A percentile compares a stretch with the other conserved stretches of the same genome.
These are phyloP conservation scores for Paraescarpia echinospica DNA, from an alignment of 1,140 invertebrate genomes.

Conservation along the genomic window DNA sequence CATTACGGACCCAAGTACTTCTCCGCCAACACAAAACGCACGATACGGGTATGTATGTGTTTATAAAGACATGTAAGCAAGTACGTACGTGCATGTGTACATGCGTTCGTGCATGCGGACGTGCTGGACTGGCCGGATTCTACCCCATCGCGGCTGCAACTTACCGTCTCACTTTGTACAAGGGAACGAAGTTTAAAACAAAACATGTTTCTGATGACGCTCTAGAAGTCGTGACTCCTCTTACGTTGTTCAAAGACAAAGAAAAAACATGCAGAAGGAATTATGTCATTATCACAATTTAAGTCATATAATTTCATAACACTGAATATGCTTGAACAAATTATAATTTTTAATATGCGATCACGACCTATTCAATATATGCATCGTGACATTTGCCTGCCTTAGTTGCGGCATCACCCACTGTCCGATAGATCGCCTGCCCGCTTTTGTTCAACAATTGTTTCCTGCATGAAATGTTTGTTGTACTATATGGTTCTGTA, in stretches of 20 bases:
- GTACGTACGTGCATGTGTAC: too few species aligned
- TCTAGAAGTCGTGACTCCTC: too few species aligned
- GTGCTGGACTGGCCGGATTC: too few species aligned
- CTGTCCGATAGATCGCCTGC: background rate
- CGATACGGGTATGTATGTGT: slow-evolving; percentile 38
- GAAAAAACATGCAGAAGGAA: background rate
- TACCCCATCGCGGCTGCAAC: too few species aligned
- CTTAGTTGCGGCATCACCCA: background rate
- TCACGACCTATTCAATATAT: background rate
- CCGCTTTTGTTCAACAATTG: background rate
- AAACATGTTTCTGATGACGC: too few species aligned
- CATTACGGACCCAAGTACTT: slow-evolving; percentile 80
- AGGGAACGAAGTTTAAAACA: too few species aligned
- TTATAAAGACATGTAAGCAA: too few species aligned
- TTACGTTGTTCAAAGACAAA: too few species aligned
- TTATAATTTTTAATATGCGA: background rate
- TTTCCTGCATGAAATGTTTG: background rate
- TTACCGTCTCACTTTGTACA: too few species aligned
- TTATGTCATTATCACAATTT: background rate
- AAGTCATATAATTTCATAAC: background rate
- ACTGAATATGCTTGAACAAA: background rate
- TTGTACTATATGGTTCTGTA: background rate
- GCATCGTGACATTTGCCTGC: background rate
- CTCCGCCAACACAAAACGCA: slow-evolving; percentile 70
- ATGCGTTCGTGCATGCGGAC: too few species aligned